Conservation (phyloP, 2,888 invertebrate species). For the Clitarchus hookeri region DNA sequence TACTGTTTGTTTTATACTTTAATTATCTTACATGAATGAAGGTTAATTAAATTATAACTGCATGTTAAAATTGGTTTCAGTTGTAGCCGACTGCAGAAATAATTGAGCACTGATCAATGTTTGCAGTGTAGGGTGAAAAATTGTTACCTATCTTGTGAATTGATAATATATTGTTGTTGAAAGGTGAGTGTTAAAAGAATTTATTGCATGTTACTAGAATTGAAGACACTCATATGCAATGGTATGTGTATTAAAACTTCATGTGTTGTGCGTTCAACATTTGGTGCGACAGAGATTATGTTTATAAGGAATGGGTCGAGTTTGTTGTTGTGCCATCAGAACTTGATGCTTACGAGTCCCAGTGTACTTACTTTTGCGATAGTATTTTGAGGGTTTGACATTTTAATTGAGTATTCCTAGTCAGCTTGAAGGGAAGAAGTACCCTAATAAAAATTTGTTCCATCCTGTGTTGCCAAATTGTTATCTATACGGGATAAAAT, state of each 20-base stretch:
- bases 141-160: not conserved
- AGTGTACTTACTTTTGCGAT: not conserved
- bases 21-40: not conserved
- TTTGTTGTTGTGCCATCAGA: not conserved
- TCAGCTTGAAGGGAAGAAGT: not conserved
- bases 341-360: not conserved
- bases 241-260: not conserved
- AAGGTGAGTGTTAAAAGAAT: not conserved
- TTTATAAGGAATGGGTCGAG: not conserved
- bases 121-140: not conserved
- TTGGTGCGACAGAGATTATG: not conserved
- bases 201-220: slow-evolving; percentile 14
- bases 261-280: not conserved
- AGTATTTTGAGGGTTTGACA: not conserved
- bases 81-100: not conserved
- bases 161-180: slow-evolving; percentile 14
- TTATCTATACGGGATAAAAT: not conserved
- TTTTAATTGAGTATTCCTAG: not conserved
- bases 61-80: not conserved
- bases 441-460: not conserved
- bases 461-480: not conserved
- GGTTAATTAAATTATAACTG: not conserved
- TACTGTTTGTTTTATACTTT: too few species aligned
- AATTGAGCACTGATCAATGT: not conserved
- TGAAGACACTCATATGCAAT: not conserved